Base-by-base conservation (phyloP, 2,113 vertebrate genomes). In the Syngnathus typhle region DNA sequence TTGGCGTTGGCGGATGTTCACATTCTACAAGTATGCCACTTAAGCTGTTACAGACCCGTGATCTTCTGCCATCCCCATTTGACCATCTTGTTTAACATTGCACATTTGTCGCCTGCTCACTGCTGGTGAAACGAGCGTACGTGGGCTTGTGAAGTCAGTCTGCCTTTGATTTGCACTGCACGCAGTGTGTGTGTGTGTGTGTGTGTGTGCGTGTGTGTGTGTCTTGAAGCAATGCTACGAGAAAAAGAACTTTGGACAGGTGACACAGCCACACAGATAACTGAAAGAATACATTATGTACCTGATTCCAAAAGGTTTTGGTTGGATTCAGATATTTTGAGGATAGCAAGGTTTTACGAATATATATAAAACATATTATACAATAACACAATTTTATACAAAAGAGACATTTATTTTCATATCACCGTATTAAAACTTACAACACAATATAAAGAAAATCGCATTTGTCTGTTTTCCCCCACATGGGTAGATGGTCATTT, bases 371-470 rank as follows among this genome's bases (percentile, higher is more conserved):
- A 61, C 43, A 72, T 27, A 27, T 27, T 27, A 27, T 32, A 61
- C 9, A 49, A n/a, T 8, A 11, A 60, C 15, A 55, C 3, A 4
- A 18, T 49, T 79, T 66, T 69, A 63, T 88, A 87, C 62, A 87
- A 89, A 88, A 90, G 74, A 82, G 65, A 62, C 41, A 80, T 83
- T 90, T 89, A 87, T 88, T 88, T 84, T 59, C 39, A 61, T 75
- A 62, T 73, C 63, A 74, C 73, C 51, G 75, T 87, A 81, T 82
- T 87, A 81, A 88, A 78, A 85, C 72, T 84, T 71, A 69, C 56
- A 76, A 68, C 62, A 82, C 65, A 67, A 60, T 70, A 77, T 51
- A 73, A 76, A 80, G 74, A 58, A 75, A 80, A 73, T 38, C 27
- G 47, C 49, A 62, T 70, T 68, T 78, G 71, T 67, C 39, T 46